These are phyloP conservation scores for Drosophila ezoana DNA, from an alignment of 2,888 invertebrate species.

Conservation along the genomic window DNA sequence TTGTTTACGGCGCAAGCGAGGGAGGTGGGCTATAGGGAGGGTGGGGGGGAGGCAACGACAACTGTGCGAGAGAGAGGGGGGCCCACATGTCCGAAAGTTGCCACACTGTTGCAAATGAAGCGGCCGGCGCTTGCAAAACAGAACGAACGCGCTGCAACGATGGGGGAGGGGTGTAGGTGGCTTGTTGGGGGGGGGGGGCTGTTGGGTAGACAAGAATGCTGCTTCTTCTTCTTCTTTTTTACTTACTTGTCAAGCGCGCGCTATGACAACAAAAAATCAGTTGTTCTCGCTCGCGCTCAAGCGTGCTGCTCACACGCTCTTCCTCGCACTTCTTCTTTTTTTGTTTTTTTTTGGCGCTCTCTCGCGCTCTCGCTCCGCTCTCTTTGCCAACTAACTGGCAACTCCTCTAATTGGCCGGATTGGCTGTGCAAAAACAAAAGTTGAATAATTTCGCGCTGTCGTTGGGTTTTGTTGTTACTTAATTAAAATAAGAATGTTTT, in stretches of 20 bases:
- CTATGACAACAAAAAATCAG: constrained; percentile 67
- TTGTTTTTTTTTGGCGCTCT: background rate
- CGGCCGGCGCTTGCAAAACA: constrained; percentile 55
- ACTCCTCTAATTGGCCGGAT: constrained; percentile 53
- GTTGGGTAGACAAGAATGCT: constrained; percentile 18
- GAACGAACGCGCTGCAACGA: constrained; percentile 37
- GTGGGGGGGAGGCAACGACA: background rate
- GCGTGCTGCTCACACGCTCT: background rate
- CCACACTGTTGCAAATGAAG: constrained; percentile 34
- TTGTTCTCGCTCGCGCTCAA: constrained; percentile 46
- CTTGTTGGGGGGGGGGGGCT: too few species aligned
- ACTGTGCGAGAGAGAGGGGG: constrained; percentile 13
- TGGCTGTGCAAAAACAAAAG: constrained; percentile 32
- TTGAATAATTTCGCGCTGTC: constrained; percentile 33
- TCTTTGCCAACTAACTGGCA: constrained; percentile 20
- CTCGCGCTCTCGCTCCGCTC: constrained; percentile 7
- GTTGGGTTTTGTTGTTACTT: constrained; percentile 46
- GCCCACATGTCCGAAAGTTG: constrained; percentile 41
- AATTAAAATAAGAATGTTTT: constrained; percentile 65
- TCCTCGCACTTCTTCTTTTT: too few species aligned
- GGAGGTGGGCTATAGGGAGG: background rate
- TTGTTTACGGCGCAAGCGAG: constrained; percentile 53
- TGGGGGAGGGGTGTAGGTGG: background rate
- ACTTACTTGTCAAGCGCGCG: constrained; percentile 70
- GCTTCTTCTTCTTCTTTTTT: constrained; percentile 5